A percentile compares a stretch with the other conserved stretches of the same genome.
These are phyloP conservation scores for Dicyrtomina minuta DNA, from an alignment of 2,888 invertebrate species.

Conservation along the genomic window DNA sequence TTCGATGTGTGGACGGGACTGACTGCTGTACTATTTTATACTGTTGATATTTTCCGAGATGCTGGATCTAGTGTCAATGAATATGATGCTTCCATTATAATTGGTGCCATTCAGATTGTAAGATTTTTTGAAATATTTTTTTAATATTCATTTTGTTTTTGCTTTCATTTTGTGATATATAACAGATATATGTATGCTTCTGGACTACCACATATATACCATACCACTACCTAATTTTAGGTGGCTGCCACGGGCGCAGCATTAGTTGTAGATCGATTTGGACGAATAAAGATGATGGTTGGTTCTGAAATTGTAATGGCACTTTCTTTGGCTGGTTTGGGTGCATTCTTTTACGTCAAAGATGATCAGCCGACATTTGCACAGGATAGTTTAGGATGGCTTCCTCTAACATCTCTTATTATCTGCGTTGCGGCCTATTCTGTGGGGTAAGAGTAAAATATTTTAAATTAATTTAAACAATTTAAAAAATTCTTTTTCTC, in stretches of 20 bases:
- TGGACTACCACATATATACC: no score
- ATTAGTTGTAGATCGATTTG: constrained; percentile 69
- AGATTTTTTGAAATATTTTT: not conserved
- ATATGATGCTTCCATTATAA: constrained; percentile 41
- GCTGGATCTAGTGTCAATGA: constrained; percentile 45
- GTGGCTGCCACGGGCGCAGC: constrained; percentile 8
- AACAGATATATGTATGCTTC: no score
- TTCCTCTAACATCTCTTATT: constrained; percentile 72
- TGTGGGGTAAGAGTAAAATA: constrained; percentile 60
- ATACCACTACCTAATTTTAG: no score
- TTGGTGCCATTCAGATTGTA: constrained; percentile 46
- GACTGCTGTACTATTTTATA: constrained; percentile 45
- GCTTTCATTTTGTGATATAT: no score
- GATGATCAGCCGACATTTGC: constrained; percentile 53
- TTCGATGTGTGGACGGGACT: constrained; percentile 42
- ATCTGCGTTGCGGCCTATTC: constrained; percentile 79
- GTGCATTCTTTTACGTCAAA: constrained; percentile 69
- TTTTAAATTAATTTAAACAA: no score
- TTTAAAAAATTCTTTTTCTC: no score
- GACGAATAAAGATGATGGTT: constrained; percentile 62
- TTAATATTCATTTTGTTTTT: no score
- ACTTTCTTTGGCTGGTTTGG: constrained; percentile 68
- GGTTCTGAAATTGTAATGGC: constrained; percentile 75
- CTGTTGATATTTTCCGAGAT: constrained; percentile 46
- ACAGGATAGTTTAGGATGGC: constrained; percentile 63